These are phyloP conservation scores for Alaudala cheleensis DNA, from an alignment of 2,113 vertebrate genomes.

Conservation along the genomic window DNA sequence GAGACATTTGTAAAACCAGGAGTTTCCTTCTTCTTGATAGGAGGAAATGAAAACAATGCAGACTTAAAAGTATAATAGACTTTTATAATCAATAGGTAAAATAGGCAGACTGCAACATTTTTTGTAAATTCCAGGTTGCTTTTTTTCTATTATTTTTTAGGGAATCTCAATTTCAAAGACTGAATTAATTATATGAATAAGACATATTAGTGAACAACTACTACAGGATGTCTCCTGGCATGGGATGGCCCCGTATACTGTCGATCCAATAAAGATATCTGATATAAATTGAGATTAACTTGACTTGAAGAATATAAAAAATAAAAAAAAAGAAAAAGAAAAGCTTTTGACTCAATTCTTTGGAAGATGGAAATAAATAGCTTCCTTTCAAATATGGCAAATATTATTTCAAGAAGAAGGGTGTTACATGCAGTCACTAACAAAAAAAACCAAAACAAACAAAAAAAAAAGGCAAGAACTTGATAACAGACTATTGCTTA, in stretches of 20 bases:
- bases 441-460: background rate
- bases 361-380: background rate
- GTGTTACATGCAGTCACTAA: background rate
- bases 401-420: background rate
- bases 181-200: background rate
- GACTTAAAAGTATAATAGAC: background rate
- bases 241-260: background rate
- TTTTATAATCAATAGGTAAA: background rate
- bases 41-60: background rate
- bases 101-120: background rate
- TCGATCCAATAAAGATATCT: background rate
- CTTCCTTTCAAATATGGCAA: background rate
- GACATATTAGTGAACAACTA: background rate
- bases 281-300: background rate
- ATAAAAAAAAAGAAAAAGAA: fast-evolving
- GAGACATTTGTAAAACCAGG: background rate
- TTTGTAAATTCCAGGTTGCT: background rate
- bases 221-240: background rate
- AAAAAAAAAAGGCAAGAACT: no score
- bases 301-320: background rate
- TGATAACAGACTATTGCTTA: background rate
- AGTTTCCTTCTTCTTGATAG: background rate
- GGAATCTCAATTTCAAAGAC: background rate
- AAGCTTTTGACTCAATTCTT: fast-evolving
- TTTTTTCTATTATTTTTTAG: background rate